Base-by-base conservation (phyloP, 2,113 vertebrate species). In the Calyptomena viridis region DNA sequence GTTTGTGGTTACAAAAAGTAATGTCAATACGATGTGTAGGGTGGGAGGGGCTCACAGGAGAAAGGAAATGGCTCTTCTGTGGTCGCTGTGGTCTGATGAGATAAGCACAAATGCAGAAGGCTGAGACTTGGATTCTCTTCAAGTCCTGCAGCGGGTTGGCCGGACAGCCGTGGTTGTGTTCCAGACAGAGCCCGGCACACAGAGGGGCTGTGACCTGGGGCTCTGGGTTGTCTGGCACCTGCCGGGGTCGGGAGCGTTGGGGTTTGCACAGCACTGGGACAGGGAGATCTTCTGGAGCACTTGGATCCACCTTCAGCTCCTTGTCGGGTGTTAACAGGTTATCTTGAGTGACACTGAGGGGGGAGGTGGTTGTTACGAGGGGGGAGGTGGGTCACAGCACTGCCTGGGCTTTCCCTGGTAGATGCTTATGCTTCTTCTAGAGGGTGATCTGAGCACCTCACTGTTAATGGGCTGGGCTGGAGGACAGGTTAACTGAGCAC, bases 51-150 rank as follows among this genome's bases (percentile, higher is more conserved):
- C 78, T 95, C 83, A 11, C 33, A 59, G 40, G 47, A 80, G 76
- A 94, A 71, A 74, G 93, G 92, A 93, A 95, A 77, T 89, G 0
- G 67, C 72, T 94, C 30, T 12, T 71, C 81, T 91, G 59, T 79
- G 55, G 55, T 67, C 11, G 1, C 53, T 84, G 78, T 87, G 90
- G 72, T 71, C 79, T 78, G 84, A 33, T 89, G 93, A 93, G 93
- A 95, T 92, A 90, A 96, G 83, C 76, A 71, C 89, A 90, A 78
- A 58, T 44, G 68, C 85, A 93, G 67, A 83, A 77, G 50, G 75
- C 59, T 84, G 88, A 56, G 76, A 35, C 72, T 95, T 87, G 80
- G 86, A 81, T 84, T 93, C 64, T 20, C 50, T 60, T 92, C 73
- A 63, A 35, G 66, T 39, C 76, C 12, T 88, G 68, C 72, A 67